Percentiles rank a stretch among this genome's conserved stretches.
These are phyloP conservation scores for Lamprologus callipterus DNA, from an alignment of 2,113 vertebrate genomes.

Conservation along the genomic window DNA sequence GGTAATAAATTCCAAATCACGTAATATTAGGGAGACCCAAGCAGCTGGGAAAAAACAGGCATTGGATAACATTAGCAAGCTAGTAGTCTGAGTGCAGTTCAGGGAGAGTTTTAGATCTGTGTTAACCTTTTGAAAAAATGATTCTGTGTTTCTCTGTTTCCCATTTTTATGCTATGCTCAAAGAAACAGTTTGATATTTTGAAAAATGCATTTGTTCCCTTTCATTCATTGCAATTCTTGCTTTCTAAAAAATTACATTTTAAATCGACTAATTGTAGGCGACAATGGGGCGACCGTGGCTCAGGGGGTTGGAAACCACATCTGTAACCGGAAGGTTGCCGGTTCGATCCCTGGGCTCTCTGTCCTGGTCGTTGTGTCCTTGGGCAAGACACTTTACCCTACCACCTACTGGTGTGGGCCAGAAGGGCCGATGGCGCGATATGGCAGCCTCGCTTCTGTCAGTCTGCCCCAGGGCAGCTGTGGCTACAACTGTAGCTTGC, in stretches of 20 bases:
- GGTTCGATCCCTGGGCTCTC: too few relatives aligned
- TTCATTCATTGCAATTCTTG: not conserved
- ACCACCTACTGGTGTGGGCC: accelerated
- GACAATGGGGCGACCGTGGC: too few relatives aligned
- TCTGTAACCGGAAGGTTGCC: too few relatives aligned
- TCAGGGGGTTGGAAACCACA: too few relatives aligned
- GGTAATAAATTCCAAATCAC: not conserved
- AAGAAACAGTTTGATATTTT: not conserved
- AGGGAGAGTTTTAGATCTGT: not conserved
- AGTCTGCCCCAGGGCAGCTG: too few relatives aligned
- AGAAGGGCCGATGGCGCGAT: too few relatives aligned
- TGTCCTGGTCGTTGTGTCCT: too few relatives aligned
- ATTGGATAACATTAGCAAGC: not conserved
- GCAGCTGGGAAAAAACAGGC: not conserved
- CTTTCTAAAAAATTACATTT: not conserved
- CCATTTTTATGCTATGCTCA: not conserved
- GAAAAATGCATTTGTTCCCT: not conserved
- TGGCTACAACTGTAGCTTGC: too few relatives aligned
- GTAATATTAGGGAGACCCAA: not conserved
- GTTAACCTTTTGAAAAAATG: not conserved
- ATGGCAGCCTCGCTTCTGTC: too few relatives aligned
- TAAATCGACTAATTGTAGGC: not conserved
- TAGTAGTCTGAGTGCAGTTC: not conserved
- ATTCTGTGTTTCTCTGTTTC: not conserved
- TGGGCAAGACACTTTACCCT: too few relatives aligned